Base-by-base conservation (phyloP, 2,113 vertebrate species). In the Rhabdornis inornatus region DNA sequence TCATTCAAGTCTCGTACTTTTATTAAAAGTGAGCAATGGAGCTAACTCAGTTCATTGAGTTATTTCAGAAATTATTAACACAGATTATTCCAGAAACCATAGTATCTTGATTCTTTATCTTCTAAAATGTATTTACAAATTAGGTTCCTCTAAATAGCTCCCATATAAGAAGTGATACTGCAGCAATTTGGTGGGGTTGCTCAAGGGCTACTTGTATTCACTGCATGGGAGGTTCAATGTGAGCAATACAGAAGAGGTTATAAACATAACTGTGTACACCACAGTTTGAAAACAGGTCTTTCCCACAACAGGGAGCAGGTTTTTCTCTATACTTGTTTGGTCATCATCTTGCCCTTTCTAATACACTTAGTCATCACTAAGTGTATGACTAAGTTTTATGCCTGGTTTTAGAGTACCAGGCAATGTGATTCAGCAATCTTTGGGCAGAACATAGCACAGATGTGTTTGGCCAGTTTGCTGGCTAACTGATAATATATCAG, bases 371-470 rank as follows among this genome's bases (percentile, higher is more conserved):
- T 92, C 87, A 92, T 75, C 30, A 56, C 39, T 47, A n/a, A n/a
- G n/a, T n/a, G n/a, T n/a, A n/a, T n/a, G n/a, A n/a, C n/a, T n/a
- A n/a, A n/a, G n/a, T n/a, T n/a, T n/a, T n/a, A n/a, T n/a, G n/a
- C n/a, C n/a, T n/a, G n/a, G 61, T 39, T 83, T 63, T 13, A 69
- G 65, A 95, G 53, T 25, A 68, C n/a, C n/a, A 74, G 52, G 42
- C 49, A 74, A 57, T 12, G 35, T 95, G 96, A 95, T 89, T 95
- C 93, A 96, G 85, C 86, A 92, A n/a, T 84, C 86, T 94, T 78
- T 37, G 70, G 65, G 74, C 59, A 81, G 77, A 89, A 87, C 31
- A 28, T 17, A 71, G 44, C 64, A 86, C 74, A 95, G 76, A 89
- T 71, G 69, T 84, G 66, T 89, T 82, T 76, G 82, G 87, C 68